Base-by-base conservation (phyloP, 1,140 invertebrate genomes). In the Drosophila ambigua region DNA sequence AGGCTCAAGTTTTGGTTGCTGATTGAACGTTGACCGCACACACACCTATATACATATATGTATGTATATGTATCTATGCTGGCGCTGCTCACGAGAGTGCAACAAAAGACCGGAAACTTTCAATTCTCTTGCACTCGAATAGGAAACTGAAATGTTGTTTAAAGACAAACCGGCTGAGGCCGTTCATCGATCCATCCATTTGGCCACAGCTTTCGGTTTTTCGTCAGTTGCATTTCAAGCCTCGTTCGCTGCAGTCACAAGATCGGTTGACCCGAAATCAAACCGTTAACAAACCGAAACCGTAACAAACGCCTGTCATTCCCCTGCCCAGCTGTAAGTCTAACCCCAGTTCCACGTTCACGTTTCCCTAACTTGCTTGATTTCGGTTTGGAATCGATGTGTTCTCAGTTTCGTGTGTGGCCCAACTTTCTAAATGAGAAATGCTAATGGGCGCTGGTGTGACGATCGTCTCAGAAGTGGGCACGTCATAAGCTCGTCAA, bases 91-190 rank as follows among this genome's bases (percentile, higher is more conserved):
- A 13, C 35, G 35, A 13, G 35, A 39, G 15, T 16, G 28, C 31
- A 31, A 87, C 77, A 78, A 85, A 82, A 81, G 83, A 45, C 82
- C 82, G 82, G 82, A 85, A 87, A 87, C 79, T 80, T 75, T 87
- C 55, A 85, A 85, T 85, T 85, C 66, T 73, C 45, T 74, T 62
- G 44, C 31, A 81, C 60, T 41, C 65, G 50, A 69, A 75, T 59
- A 43, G 41, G 63, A 44, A 43, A 54, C 54, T 55, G 51, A 43
- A 54, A 59, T 55, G 51, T 71, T 69, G 68, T 77, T 58, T 81
- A 78, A 71, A 57, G 64, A 79, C 49, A 76, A 58, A 75, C 77
- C 81, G 68, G 81, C 81, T 79, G 35, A 45, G 45, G 52, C 49
- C 41, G n/a, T n/a, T n/a, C n/a, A n/a, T n/a, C 16, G 31, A 24